Base-by-base conservation (phyloP, 2,888 invertebrate species). In the Gortyna flavago region DNA sequence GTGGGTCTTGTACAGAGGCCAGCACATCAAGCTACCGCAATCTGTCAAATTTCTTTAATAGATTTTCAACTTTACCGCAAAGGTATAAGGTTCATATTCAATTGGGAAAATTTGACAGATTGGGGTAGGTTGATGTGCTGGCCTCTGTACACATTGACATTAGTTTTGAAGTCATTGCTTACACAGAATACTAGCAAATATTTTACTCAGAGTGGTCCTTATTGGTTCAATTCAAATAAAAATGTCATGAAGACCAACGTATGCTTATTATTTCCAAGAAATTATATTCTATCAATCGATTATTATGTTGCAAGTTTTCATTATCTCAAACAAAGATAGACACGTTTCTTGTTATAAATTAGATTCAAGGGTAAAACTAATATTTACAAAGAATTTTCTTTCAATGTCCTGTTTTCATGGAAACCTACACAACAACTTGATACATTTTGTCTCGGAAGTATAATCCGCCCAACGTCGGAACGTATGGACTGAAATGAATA, bases 351-450 rank as follows among this genome's bases (percentile, higher is more conserved):
- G 18, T 57, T 25, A 44, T 41, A n/a, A n/a, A n/a, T 32, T 32
- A 18, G n/a, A 32, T 35, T 59, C 21, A n/a, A 54, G n/a, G 7
- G 18, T 29, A 51, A 54, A 59, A 35, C 5, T 38, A n/a, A 48
- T 71, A 48, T 71, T 59, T 0, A n/a, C 3, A 9, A 25, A 54
- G 1, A 44, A 3, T 21, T 32, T 18, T 57, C 16, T 16, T 32
- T 51, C 11, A 18, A 35, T 13, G n/a, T 51, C 25, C 16, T 64
- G 9, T 66, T 62, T 74, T 70, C n/a, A 38, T n/a, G 44, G 5
- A 77, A 78, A 61, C 7, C 6, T 54, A 38, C n/a, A 57, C 48
- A 61, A 62, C 44, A 57, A 38, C 48, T 74, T 16, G 38, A 16
- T 29, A 11, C 11, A 32, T 25, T 61, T 73, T 69, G 25, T 67